Conservation (phyloP, 2,113 vertebrate species). For the Ammodytes marinus region DNA sequence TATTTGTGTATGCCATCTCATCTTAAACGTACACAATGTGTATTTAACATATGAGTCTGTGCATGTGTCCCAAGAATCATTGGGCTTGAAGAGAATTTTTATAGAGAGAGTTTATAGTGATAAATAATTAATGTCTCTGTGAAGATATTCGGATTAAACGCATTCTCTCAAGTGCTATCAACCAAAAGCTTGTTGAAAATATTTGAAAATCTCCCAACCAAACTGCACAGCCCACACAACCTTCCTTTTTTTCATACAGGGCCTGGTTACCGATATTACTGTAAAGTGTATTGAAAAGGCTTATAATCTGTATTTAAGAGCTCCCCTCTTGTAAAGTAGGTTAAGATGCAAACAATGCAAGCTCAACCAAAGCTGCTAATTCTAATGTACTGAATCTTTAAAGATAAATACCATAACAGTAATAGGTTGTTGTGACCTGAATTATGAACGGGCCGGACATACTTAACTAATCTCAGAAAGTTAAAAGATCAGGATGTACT, state of each 20-base stretch:
- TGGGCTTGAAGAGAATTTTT: background rate
- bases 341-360: slow-evolving; percentile 54
- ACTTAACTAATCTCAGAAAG: slow-evolving; percentile 9
- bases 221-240: background rate
- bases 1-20: background rate
- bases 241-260: background rate
- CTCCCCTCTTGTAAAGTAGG: slow-evolving; percentile 30
- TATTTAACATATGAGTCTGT: background rate
- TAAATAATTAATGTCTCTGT: slow-evolving; percentile 34
- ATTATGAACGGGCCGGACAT: slow-evolving; percentile 30
- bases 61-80: slow-evolving; percentile 9
- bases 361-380: slow-evolving; percentile 46
- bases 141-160: slow-evolving; percentile 24
- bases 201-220: slow-evolving; percentile 3
- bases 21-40: slow-evolving; percentile 17
- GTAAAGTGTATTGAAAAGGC: slow-evolving; percentile 17
- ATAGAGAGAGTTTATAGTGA: background rate
- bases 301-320: slow-evolving; percentile 29
- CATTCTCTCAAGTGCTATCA: slow-evolving; percentile 6
- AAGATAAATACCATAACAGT: slow-evolving; percentile 22
- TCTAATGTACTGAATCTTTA: slow-evolving; percentile 31
- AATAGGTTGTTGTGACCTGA: slow-evolving; percentile 21
- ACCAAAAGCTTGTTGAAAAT: slow-evolving; percentile 5
- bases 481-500: background rate
- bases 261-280: slow-evolving; percentile 6